phyloP scores from a whole-genome alignment of 2,888 invertebrate species.

The Phaonia tiefii region DNA sequence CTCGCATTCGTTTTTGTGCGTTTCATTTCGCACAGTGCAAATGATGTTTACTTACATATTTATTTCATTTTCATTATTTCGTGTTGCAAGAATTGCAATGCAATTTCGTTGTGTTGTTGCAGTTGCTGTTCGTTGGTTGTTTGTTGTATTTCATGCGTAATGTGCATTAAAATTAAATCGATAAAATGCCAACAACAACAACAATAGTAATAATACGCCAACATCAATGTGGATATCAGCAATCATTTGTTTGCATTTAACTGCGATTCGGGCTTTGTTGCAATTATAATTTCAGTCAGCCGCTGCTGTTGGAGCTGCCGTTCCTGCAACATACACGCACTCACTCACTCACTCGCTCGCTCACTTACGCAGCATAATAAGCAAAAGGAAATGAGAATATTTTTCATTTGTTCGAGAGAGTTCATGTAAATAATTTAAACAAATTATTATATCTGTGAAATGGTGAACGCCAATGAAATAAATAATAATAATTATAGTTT shows the following conservation, averaged over 20 bases:
- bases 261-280: constrained; percentile 60
- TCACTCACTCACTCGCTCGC: neutral
- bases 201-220: neutral
- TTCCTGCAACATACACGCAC: neutral
- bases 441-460: constrained; percentile 10
- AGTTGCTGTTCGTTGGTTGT: constrained; percentile 3
- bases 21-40: neutral
- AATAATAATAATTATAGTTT: constrained; percentile 5
- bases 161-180: constrained; percentile 67
- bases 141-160: constrained; percentile 66
- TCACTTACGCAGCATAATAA: neutral
- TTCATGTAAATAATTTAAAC: constrained; percentile 10
- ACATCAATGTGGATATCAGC: constrained; percentile 24
- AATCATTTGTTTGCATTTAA: constrained; percentile 65
- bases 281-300: constrained; percentile 52
- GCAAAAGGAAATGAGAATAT: constrained; percentile 27
- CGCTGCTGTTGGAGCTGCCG: neutral
- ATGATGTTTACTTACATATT: constrained; percentile 41
- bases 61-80: constrained; percentile 29
- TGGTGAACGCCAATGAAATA: constrained; percentile 2
- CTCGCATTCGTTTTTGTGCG: constrained; percentile 4
- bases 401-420: neutral
- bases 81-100: neutral
- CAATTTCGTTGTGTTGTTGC: neutral
- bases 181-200: constrained; percentile 64